Evolutionary conservation across 2,113 vertebrate genomes (phyloP).

Genomic region (Phodopus roborovskii): DNA sequence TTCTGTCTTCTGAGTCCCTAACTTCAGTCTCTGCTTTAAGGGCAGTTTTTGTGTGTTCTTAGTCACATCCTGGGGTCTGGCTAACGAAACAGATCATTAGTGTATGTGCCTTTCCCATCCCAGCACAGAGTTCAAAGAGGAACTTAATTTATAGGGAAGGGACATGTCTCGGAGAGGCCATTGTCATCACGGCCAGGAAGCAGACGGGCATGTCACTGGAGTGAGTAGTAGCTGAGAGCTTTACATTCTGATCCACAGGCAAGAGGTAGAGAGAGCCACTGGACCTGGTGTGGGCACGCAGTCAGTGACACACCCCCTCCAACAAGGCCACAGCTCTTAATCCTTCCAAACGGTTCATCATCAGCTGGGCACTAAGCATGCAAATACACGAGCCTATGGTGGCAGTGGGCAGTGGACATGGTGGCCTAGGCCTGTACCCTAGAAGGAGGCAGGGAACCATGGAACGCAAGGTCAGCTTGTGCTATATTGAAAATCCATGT

Average conservation of each 20-base stretch:
- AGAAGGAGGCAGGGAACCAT: no score
- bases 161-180: not conserved
- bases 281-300: not conserved
- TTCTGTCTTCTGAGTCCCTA: not conserved
- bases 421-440: not conserved
- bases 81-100: slow-evolving; percentile 36
- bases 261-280: not conserved
- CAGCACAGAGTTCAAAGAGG: not conserved
- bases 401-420: not conserved
- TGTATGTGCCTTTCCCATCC: not conserved
- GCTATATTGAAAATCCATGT: not conserved
- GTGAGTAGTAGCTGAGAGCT: not conserved
- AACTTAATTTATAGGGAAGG: not conserved
- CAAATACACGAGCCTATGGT: not conserved
- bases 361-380: not conserved
- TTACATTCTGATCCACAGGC: not conserved
- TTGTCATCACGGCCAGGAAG: not conserved
- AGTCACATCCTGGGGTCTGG: slow-evolving; percentile 1
- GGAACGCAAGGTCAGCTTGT: not conserved
- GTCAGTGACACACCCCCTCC: not conserved
- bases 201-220: no score
- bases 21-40: not conserved
- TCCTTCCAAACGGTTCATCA: not conserved
- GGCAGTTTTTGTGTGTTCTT: not conserved
- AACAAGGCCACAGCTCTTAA: not conserved